phyloP scores from a whole-genome alignment of 2,797 vertebrate genomes.

The Platyrinchus mystaceus region DNA sequence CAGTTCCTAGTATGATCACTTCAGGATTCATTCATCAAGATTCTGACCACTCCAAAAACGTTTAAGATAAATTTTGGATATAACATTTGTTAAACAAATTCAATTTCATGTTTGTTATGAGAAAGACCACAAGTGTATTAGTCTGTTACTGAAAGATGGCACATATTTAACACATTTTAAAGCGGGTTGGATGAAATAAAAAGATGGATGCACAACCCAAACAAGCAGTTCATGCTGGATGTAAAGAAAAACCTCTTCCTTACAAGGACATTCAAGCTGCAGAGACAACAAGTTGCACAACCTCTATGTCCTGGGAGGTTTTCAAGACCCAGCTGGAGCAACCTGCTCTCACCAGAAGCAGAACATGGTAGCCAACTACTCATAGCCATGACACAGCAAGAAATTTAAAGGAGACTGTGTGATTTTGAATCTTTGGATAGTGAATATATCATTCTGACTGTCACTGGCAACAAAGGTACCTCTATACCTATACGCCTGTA shows the following conservation, averaged over 20 bases:
- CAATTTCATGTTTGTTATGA: background rate
- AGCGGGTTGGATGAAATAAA: background rate
- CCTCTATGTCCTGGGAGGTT: background rate
- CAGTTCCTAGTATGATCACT: background rate
- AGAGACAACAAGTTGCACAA: background rate
- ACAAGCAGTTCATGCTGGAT: background rate
- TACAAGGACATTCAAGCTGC: accelerated
- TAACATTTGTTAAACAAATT: background rate
- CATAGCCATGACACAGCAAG: background rate
- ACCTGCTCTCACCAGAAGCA: background rate
- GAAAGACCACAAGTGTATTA: accelerated
- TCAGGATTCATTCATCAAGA: background rate
- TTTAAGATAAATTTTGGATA: background rate
- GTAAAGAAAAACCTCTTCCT: background rate
- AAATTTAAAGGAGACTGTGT: background rate
- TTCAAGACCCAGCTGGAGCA: background rate
- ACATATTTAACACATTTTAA: background rate
- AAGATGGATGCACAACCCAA: background rate
- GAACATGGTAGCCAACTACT: background rate
- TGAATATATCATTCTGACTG: background rate
- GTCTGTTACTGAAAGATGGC: background rate
- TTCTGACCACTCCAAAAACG: background rate
- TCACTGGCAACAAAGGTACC: background rate
- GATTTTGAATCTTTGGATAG: background rate
- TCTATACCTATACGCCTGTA: background rate